Conservation (phyloP, 2,113 vertebrate genomes). For the Phycodurus eques region DNA sequence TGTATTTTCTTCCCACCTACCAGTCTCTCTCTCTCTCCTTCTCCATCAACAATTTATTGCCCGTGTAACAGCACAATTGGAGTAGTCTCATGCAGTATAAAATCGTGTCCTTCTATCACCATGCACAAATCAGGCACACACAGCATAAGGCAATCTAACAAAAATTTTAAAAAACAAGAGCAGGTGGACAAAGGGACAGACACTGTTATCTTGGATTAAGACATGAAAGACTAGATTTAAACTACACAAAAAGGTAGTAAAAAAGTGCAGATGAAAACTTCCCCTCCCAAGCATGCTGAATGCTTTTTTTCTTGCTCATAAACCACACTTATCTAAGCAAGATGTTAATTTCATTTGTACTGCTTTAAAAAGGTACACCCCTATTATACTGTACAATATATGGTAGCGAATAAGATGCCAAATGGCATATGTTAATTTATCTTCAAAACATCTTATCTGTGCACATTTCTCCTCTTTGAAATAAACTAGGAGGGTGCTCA, state of each 20-base stretch:
- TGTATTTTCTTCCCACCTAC: slow-evolving; percentile 42
- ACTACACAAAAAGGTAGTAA: not conserved
- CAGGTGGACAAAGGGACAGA: not conserved
- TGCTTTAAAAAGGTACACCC: not conserved
- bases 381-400: not conserved
- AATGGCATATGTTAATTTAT: not conserved
- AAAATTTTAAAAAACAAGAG: not conserved
- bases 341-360: not conserved
- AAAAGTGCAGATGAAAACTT: not conserved
- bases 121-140: slow-evolving; percentile 37
- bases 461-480: not conserved
- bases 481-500: not conserved
- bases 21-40: slow-evolving; percentile 43
- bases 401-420: not conserved
- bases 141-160: slow-evolving; percentile 15
- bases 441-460: not conserved
- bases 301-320: not conserved
- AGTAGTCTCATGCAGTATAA: slow-evolving; percentile 41
- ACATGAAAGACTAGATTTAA: not conserved
- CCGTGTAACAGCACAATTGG: slow-evolving; percentile 59
- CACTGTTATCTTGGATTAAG: not conserved
- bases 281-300: not conserved
- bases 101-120: slow-evolving; percentile 51
- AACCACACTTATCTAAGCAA: not conserved
- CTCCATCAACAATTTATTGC: slow-evolving; percentile 69